Evolutionary conservation across 2,888 invertebrate species (phyloP), one percentile per base, ranked within the genome.

Genomic region (Tachina grossa): DNA sequence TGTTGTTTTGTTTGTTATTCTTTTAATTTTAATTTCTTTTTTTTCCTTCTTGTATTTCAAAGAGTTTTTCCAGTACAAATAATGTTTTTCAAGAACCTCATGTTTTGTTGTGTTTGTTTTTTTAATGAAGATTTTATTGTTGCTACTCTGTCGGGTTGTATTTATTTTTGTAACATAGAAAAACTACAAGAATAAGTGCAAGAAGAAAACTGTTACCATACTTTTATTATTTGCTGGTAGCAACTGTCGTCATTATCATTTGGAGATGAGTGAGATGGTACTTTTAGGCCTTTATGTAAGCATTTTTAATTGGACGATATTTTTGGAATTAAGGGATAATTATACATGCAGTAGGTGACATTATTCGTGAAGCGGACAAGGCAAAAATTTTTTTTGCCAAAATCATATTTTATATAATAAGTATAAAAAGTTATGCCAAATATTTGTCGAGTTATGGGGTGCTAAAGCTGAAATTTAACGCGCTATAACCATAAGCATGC

Each of bases 201-300:
- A 65, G 69, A 74, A 59, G 43, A 68, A 53, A 75, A 65, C 47
- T 72, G 55, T 71, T 43, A 77, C 63, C 57, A 49, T 59, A 71
- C 72, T 71, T 41, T 43, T 49, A 47, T 65, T 77, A 57, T 83
- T 76, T 65, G 51, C 51, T 81, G 59, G 43, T 43, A 53, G 47
- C 43, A 43, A 74, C 16, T 43, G 47, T 72, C 39, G 59, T 63
- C 71, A 65, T 74, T 22, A 72, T 55, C 10, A 57, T 39, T 31
- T 11, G n/a, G 51, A 9, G 49, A 51, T n/a, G 59, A 14, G 22
- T n/a, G 8, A 1, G 9, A 14, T 55, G 10, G 55, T 47, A 39
- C 39, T 47, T 61, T 41, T 41, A n/a, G 10, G 39, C 19, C 5
- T 55, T 31, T 31, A 31, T 31, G 6, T 6, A 31, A 31, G 0